Evolutionary conservation across 2,888 invertebrate species (phyloP).

Genomic region (Hermodice carunculata): DNA sequence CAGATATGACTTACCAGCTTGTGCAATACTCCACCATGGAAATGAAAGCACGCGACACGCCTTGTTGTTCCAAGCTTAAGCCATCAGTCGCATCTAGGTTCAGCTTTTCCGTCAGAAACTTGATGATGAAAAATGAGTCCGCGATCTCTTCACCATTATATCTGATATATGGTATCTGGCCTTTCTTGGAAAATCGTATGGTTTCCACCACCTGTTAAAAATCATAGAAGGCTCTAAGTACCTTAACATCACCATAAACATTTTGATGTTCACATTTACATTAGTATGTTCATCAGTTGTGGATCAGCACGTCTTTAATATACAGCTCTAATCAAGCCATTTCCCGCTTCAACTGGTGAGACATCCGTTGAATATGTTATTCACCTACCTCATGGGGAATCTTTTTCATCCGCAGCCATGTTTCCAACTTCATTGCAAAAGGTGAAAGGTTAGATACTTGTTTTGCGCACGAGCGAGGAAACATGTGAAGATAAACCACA

Average conservation of each 20-base stretch:
- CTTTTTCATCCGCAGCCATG: constrained; percentile 46
- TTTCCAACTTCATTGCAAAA: constrained; percentile 51
- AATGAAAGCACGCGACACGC: constrained; percentile 86
- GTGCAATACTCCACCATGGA: constrained; percentile 79
- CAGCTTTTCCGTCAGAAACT: constrained; percentile 86
- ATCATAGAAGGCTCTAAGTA: not conserved
- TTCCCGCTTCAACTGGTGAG: not conserved
- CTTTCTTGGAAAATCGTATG: constrained; percentile 76
- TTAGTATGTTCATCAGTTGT: too few species aligned
- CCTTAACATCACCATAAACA: too few species aligned
- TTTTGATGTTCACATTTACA: too few species aligned
- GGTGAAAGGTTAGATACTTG: constrained; percentile 46
- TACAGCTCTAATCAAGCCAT: not conserved
- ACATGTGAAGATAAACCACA: constrained; percentile 15
- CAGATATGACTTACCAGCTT: constrained; percentile 76
- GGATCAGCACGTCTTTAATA: not conserved
- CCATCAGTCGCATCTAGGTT: constrained; percentile 81
- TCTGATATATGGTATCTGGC: constrained; percentile 92
- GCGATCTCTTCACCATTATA: constrained; percentile 94
- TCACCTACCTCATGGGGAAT: constrained; percentile 45
- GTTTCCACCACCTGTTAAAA: constrained; percentile 45
- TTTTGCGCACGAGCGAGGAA: constrained; percentile 16
- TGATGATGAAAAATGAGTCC: constrained; percentile 91
- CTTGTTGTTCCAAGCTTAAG: constrained; percentile 87
- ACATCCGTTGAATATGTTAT: not conserved